phyloP scores from a whole-genome alignment of 2,797 vertebrate species.

The Lacerta agilis region DNA sequence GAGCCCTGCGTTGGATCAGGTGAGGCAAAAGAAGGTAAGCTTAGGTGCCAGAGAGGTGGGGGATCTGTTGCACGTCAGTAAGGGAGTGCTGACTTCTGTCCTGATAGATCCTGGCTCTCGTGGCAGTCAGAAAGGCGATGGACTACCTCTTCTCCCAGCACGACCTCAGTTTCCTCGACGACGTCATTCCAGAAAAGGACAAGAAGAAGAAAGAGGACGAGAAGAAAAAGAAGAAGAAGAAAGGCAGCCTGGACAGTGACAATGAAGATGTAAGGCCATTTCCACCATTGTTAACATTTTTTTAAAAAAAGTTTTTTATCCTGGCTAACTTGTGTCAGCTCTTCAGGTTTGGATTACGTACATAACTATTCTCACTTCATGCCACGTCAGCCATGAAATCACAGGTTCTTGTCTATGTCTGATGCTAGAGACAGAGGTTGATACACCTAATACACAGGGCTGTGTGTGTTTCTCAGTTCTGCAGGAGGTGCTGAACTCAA shows the following conservation, averaged over 20 bases:
- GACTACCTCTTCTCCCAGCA: constrained; percentile 97
- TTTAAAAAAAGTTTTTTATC: background rate
- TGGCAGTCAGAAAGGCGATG: constrained; percentile 96
- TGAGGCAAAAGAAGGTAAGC: background rate
- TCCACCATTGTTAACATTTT: background rate
- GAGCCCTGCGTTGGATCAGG: accelerated
- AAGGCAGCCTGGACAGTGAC: constrained; percentile 91
- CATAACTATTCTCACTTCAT: background rate
- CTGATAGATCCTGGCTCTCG: constrained; percentile 93
- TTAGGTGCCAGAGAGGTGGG: background rate
- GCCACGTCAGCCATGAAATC: background rate
- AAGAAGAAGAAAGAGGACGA: constrained; percentile 99
- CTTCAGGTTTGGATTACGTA: background rate
- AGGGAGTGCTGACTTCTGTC: constrained; percentile 36
- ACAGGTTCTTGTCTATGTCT: background rate
- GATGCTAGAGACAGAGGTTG: background rate
- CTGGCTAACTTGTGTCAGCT: background rate
- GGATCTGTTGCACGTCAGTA: background rate
- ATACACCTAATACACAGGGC: no score
- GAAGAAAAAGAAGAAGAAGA: constrained; percentile 95
- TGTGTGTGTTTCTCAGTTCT: background rate
- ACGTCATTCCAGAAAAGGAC: constrained; percentile 98
- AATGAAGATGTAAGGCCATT: constrained; percentile 89
- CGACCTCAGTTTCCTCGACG: constrained; percentile 95
- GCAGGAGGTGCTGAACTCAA: background rate